Percentiles rank a stretch among this genome's conserved stretches.
phyloP scores from a whole-genome alignment of 2,113 vertebrate species.

The Phalacrocorax carbo region DNA sequence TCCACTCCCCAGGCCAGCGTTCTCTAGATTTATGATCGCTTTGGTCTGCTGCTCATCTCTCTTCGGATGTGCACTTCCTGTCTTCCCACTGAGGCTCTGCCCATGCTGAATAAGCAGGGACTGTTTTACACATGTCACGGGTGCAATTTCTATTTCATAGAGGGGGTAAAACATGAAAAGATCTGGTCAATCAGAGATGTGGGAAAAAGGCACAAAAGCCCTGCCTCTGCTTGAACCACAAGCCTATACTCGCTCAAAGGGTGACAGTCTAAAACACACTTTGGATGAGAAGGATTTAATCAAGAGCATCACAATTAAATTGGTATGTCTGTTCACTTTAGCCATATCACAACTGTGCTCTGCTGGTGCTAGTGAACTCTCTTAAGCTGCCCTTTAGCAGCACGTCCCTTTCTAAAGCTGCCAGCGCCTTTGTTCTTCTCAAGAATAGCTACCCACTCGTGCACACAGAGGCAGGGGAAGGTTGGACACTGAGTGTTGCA shows the following conservation, averaged over 20 bases:
- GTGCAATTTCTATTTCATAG: neutral
- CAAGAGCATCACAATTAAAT: neutral
- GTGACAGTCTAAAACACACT: neutral
- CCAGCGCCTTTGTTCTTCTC: slow-evolving; percentile 47
- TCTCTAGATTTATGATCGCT: accelerated
- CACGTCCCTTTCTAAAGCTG: slow-evolving; percentile 32
- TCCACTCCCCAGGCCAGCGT: accelerated
- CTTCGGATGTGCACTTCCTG: neutral
- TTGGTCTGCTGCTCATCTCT: neutral
- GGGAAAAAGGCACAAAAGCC: neutral
- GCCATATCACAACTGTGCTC: neutral
- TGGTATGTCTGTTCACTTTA: neutral
- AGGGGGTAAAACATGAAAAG: neutral
- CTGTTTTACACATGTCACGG: neutral
- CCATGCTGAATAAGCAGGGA: neutral
- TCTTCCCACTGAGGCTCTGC: neutral
- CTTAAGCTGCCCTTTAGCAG: slow-evolving; percentile 25
- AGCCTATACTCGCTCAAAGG: accelerated
- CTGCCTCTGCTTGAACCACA: neutral
- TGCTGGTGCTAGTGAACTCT: neutral
- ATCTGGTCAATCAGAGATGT: neutral
- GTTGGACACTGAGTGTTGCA: slow-evolving; percentile 33
- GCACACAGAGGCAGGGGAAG: slow-evolving; percentile 44
- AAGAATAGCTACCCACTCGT: slow-evolving; percentile 49
- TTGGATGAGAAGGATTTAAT: neutral